These are phyloP conservation scores for Limosa lapponica DNA, from an alignment of 2,797 vertebrate species.

Conservation along the genomic window DNA sequence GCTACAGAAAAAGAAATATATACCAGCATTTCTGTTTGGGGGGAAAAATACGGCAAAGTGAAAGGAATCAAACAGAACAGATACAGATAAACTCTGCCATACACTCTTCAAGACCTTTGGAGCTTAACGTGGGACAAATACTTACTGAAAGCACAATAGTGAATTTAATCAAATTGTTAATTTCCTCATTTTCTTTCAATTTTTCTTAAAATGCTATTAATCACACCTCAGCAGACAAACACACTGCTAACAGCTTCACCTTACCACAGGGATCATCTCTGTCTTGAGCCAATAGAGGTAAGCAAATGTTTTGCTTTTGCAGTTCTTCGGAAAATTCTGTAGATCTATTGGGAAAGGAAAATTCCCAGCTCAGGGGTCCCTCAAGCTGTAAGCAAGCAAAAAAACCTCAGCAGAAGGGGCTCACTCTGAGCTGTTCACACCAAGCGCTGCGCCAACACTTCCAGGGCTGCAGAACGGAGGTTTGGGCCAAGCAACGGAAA, in stretches of 20 bases:
- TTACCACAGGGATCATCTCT: not conserved
- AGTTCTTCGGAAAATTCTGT: not conserved
- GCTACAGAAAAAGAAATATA: not conserved
- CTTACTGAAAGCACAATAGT: not conserved
- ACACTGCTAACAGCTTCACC: not conserved
- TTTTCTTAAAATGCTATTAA: not conserved
- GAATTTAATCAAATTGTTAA: not conserved
- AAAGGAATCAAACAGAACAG: not conserved
- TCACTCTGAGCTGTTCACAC: not conserved
- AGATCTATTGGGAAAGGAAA: not conserved
- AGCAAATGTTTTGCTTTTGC: not conserved
- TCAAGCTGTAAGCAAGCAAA: not conserved
- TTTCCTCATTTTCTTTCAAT: not conserved
- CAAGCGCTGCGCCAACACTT: not conserved
- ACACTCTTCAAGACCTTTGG: not conserved
- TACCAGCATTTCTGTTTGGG: not conserved
- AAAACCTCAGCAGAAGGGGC: not conserved
- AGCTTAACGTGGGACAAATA: not conserved
- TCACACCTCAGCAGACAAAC: not conserved
- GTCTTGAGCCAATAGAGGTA: fast-evolving
- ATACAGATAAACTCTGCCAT: not conserved
- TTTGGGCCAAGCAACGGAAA: not conserved
- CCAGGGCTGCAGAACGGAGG: not conserved
- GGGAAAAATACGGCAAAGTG: not conserved
- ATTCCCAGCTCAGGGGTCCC: not conserved